These are phyloP conservation scores for Oligia latruncula DNA, from an alignment of 2,888 invertebrate genomes.

Conservation along the genomic window DNA sequence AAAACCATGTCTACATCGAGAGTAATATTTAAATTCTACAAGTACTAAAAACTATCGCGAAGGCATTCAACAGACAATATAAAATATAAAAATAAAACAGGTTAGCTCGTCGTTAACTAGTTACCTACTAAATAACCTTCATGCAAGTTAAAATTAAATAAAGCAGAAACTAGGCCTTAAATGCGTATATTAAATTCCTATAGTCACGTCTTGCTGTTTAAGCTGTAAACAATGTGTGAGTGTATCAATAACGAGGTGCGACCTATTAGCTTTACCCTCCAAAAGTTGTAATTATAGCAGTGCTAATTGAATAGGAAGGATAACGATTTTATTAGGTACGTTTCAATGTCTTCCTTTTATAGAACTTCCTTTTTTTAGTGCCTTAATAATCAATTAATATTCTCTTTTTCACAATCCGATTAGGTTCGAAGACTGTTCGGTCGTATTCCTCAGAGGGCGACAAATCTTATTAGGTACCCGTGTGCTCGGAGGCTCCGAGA, in stretches of 20 bases:
- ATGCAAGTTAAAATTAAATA: constrained; percentile 51
- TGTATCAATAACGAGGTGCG: constrained; percentile 29
- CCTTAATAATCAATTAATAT: constrained; percentile 68
- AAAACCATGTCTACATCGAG: constrained; percentile 11
- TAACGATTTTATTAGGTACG: constrained; percentile 4
- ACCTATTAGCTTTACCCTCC: constrained; percentile 30
- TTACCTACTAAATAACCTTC: constrained; percentile 58
- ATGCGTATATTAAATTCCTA: constrained; percentile 27
- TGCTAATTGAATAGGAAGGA: constrained; percentile 52
- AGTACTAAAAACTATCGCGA: constrained; percentile 16
- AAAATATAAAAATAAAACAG: constrained; percentile 41
- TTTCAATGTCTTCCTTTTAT: constrained; percentile 46
- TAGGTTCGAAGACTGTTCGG: constrained; percentile 68
- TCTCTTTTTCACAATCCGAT: constrained; percentile 75
- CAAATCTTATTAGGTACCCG: constrained; percentile 77
- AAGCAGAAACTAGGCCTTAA: constrained; percentile 44
- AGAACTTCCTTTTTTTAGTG: constrained; percentile 32
- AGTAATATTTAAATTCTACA: constrained; percentile 28
- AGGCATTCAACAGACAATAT: constrained; percentile 25
- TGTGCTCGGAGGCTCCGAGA: constrained; percentile 56
- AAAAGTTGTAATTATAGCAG: constrained; percentile 37
- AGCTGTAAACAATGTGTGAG: constrained; percentile 24
- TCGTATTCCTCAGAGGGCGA: constrained; percentile 72
- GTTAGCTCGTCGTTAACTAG: constrained; percentile 41
- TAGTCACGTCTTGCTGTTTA: constrained; percentile 32